phyloP scores from a whole-genome alignment of 2,888 invertebrate species.

The Epinotia brunnichana region DNA sequence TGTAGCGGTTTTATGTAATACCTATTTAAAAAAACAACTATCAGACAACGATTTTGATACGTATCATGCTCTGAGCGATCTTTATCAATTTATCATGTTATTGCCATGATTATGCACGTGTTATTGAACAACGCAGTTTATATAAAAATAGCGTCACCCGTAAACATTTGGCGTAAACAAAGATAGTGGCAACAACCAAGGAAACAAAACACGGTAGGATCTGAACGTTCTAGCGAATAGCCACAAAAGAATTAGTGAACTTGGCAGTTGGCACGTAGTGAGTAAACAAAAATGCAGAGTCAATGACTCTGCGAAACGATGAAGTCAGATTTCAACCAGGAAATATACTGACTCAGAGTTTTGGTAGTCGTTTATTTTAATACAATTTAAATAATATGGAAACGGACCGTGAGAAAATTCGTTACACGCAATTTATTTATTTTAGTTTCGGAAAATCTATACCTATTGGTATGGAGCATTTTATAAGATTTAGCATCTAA shows the following conservation, averaged over 20 bases:
- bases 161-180: constrained; percentile 50
- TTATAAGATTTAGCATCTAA: not conserved
- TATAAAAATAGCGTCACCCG: constrained; percentile 33
- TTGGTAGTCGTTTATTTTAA: constrained; percentile 37
- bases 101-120: constrained; percentile 13
- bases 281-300: constrained; percentile 41
- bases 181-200: constrained; percentile 46
- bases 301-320: constrained; percentile 38
- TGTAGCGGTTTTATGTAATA: too few species aligned
- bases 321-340: constrained; percentile 42
- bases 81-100: constrained; percentile 36
- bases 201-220: constrained; percentile 30
- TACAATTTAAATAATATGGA: constrained; percentile 11
- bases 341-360: constrained; percentile 40
- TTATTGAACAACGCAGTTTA: constrained; percentile 24
- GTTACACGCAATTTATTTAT: not conserved
- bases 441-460: not conserved
- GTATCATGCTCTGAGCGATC: constrained; percentile 15
- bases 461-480: not conserved
- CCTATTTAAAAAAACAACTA: not conserved
- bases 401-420: constrained; percentile 26
- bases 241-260: constrained; percentile 9
- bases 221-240: constrained; percentile 28
- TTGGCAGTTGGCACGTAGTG: constrained; percentile 25
- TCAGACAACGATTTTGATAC: constrained; percentile 23